Conservation (phyloP, 2,113 vertebrate genomes). For the Aspidoscelis tigris region DNA sequence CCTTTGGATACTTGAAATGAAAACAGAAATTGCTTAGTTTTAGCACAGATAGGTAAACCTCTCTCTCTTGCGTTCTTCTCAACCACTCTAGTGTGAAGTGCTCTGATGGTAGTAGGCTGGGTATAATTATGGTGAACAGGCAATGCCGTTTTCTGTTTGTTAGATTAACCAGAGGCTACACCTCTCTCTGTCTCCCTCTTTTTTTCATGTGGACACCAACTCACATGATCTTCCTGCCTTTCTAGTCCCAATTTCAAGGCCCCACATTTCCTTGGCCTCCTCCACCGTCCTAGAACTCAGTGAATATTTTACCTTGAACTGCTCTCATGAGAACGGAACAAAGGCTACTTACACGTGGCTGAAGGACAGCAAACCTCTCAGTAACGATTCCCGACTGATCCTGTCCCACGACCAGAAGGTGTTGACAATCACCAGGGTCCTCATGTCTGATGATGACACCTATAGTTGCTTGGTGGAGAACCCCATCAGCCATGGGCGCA, state of each 20-base stretch:
- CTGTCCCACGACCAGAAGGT: conserved; percentile 89
- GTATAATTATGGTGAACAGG: too few species aligned
- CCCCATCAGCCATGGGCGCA: conserved; percentile 86
- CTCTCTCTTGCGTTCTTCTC: too few species aligned
- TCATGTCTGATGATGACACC: conserved; percentile 89
- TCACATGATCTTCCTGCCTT: not conserved
- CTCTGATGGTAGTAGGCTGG: too few species aligned
- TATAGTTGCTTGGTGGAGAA: conserved; percentile 93
- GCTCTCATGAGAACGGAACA: conserved; percentile 90
- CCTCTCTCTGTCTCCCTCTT: not conserved
- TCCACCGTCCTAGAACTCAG: conserved; percentile 91
- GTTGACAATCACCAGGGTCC: conserved; percentile 88
- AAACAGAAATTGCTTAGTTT: too few species aligned
- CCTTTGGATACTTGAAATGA: not conserved
- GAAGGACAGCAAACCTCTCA: conserved; percentile 87
- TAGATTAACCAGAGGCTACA: not conserved
- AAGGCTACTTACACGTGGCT: conserved; percentile 91
- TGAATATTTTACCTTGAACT: conserved; percentile 90
- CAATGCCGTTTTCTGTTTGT: not conserved
- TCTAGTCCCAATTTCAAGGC: conserved; percentile 88
- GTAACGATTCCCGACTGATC: conserved; percentile 86
- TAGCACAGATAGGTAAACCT: too few species aligned
- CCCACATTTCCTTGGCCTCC: conserved; percentile 82
- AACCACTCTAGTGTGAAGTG: too few species aligned
- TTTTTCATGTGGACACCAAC: not conserved